Percentiles rank a stretch among this genome's conserved stretches.
Evolutionary conservation across 1,140 invertebrate species (phyloP).

Genomic region (Cataglyphis hispanica): DNA sequence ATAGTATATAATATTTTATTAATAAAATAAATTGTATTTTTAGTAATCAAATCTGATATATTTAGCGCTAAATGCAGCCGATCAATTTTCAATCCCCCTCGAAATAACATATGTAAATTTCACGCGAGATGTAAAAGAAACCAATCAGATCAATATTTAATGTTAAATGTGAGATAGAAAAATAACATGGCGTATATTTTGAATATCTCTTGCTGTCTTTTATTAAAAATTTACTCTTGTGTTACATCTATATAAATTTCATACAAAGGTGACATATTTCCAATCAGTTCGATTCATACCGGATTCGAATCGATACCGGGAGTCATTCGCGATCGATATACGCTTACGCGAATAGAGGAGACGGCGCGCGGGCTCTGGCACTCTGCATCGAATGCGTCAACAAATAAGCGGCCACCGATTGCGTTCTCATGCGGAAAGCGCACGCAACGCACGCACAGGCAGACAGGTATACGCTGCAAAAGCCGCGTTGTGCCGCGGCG

Average conservation of each 20-base stretch:
- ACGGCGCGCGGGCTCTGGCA: constrained; percentile 9
- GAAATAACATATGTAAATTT: background rate
- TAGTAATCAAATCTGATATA: too few species aligned
- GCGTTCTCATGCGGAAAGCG: constrained; percentile 74
- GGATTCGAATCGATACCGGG: background rate
- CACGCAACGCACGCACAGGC: constrained; percentile 57
- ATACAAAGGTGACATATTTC: background rate
- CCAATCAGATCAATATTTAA: background rate
- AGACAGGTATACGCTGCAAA: constrained; percentile 65
- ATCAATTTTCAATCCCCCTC: background rate
- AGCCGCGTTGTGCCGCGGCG: constrained; percentile 55
- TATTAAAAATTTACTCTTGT: too few species aligned
- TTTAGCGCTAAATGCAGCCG: background rate
- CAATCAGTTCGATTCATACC: constrained; percentile 16
- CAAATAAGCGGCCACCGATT: constrained; percentile 68
- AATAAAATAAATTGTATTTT: background rate
- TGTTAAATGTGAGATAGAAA: background rate
- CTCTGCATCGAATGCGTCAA: constrained; percentile 34
- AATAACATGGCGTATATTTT: background rate
- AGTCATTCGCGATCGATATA: background rate
- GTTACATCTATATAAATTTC: too few species aligned
- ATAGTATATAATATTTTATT: background rate
- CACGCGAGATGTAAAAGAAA: background rate
- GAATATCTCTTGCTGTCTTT: background rate
- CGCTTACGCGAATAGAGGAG: background rate